Evolutionary conservation across 2,888 invertebrate genomes (phyloP).

Genomic region (Limenitis camilla): DNA sequence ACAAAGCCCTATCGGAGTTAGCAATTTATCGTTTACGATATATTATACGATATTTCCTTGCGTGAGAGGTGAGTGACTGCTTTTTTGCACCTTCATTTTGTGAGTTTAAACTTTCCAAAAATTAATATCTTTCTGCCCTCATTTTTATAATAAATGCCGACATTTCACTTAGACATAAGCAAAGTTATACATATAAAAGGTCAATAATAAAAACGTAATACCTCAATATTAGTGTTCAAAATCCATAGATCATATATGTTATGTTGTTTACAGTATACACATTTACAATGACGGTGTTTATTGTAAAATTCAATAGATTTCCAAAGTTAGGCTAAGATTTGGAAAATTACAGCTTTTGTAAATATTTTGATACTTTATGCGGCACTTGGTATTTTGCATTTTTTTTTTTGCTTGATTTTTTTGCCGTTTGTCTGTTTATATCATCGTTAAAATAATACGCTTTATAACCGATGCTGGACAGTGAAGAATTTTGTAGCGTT

Average conservation of each 20-base stretch:
- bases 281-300: slow-evolving; percentile 4
- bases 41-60: slow-evolving; percentile 21
- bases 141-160: slow-evolving; percentile 1
- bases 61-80: slow-evolving; percentile 25
- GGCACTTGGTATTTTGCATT: slow-evolving; percentile 54
- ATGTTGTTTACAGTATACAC: background rate
- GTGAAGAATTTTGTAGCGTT: background rate
- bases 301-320: slow-evolving; percentile 24
- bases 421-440: slow-evolving; percentile 29
- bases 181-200: background rate
- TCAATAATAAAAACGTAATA: background rate
- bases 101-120: background rate
- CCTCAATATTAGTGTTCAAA: slow-evolving; percentile 7
- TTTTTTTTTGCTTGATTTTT: slow-evolving; percentile 40
- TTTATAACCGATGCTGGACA: background rate
- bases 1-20: background rate
- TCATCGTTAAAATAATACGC: slow-evolving; percentile 2
- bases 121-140: background rate
- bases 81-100: slow-evolving; percentile 12
- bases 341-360: slow-evolving; percentile 49
- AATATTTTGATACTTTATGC: slow-evolving; percentile 49
- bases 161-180: background rate
- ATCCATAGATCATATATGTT: background rate
- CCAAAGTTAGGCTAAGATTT: slow-evolving; percentile 46
- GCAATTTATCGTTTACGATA: background rate